A percentile compares a stretch with the other conserved stretches of the same genome.
These are phyloP conservation scores for Microcebus ravelobensis DNA, from an alignment of 2,113 vertebrate species.

Conservation along the genomic window DNA sequence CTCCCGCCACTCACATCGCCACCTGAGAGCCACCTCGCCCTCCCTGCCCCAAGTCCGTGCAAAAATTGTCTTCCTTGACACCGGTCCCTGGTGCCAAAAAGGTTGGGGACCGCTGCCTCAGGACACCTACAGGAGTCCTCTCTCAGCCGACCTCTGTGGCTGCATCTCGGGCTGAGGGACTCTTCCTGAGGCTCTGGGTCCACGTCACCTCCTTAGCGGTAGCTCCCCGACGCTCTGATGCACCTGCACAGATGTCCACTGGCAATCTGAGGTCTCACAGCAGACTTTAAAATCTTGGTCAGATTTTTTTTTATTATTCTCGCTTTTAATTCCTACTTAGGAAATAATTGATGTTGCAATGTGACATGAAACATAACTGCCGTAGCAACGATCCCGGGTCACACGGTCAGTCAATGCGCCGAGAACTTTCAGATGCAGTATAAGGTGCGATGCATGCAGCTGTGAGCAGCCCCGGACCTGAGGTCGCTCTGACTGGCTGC, in stretches of 20 bases:
- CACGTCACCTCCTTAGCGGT: neutral
- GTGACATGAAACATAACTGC: neutral
- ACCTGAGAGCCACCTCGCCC: no score
- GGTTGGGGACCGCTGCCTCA: no score
- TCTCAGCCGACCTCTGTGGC: neutral
- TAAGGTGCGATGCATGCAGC: fast-evolving
- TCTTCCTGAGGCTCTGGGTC: neutral
- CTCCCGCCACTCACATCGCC: no score
- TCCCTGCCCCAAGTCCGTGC: no score
- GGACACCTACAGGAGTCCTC: neutral
- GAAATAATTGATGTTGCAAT: neutral
- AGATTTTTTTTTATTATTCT: neutral
- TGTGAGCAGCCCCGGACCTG: fast-evolving
- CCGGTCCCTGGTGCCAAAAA: no score
- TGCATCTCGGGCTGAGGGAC: fast-evolving
- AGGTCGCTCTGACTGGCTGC: neutral
- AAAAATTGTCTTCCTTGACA: no score
- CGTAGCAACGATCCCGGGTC: neutral
- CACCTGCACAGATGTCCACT: neutral
- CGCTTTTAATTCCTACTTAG: neutral
- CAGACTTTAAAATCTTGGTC: neutral
- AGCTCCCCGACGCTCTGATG: neutral
- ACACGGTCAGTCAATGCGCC: fast-evolving
- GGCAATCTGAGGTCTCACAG: neutral
- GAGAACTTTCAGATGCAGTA: neutral